Percentiles rank a stretch among this genome's conserved stretches.
These are phyloP conservation scores for Pygmarrhopalites habei DNA, from an alignment of 1,140 invertebrate species.

Conservation along the genomic window DNA sequence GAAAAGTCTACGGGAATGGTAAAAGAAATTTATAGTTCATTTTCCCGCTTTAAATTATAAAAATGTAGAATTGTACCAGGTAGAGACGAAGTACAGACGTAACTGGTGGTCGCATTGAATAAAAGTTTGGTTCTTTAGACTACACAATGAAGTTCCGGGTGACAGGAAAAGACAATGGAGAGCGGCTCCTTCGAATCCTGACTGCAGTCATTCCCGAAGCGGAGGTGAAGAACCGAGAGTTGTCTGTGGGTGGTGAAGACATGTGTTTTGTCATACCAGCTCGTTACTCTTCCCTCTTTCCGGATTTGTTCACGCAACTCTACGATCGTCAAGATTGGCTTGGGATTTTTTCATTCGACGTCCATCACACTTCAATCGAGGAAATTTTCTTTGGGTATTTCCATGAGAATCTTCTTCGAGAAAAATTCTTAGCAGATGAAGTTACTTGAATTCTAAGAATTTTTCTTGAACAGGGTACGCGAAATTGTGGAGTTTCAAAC, in stretches of 20 bases:
- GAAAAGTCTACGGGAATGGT: conserved; percentile 49
- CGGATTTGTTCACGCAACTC: conserved; percentile 4
- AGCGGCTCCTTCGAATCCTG: neutral
- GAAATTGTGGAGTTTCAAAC: neutral
- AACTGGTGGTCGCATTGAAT: conserved; percentile 47
- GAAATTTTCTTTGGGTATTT: conserved; percentile 3
- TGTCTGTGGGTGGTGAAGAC: neutral
- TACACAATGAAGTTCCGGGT: conserved; percentile 6
- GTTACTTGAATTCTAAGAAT: no score
- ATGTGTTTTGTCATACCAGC: neutral
- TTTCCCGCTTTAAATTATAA: no score
- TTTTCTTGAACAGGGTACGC: neutral
- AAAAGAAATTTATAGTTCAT: no score
- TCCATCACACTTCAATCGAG: conserved; percentile 5
- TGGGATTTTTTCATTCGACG: conserved; percentile 1
- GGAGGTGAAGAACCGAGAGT: conserved; percentile 7
- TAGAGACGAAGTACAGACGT: no score
- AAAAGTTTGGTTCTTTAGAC: neutral
- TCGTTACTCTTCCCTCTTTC: neutral
- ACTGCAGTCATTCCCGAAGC: neutral
- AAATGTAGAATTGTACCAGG: no score
- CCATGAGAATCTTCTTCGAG: no score
- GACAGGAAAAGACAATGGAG: neutral
- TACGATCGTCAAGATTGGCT: neutral
- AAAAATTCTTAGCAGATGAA: no score